These are phyloP conservation scores for Artemia sp. DNA, from an alignment of 2,888 invertebrate species.

Conservation along the genomic window DNA sequence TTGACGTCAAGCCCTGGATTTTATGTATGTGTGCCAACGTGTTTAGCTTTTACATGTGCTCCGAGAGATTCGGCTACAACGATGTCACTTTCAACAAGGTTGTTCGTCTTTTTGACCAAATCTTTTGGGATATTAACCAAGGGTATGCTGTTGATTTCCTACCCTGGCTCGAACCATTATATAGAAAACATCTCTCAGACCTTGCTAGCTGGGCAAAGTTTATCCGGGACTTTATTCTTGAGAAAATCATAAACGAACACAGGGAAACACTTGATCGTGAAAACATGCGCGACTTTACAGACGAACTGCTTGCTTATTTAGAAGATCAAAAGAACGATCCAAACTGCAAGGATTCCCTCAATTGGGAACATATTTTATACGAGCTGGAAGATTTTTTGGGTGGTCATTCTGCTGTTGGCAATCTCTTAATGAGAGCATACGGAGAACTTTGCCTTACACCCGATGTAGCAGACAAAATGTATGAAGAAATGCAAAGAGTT, in stretches of 20 bases:
- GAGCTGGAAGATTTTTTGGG: slow-evolving; percentile 57
- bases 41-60: slow-evolving; percentile 72
- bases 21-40: slow-evolving; percentile 62
- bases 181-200: slow-evolving; percentile 47
- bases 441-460: slow-evolving; percentile 49
- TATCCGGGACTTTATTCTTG: slow-evolving; percentile 53
- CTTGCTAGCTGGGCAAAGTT: slow-evolving; percentile 49
- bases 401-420: slow-evolving; percentile 71
- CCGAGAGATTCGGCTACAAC: slow-evolving; percentile 45
- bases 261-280: slow-evolving; percentile 29
- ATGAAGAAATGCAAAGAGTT: slow-evolving; percentile 42
- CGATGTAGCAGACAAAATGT: slow-evolving; percentile 43
- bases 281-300: slow-evolving; percentile 54
- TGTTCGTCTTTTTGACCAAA: slow-evolving; percentile 58
- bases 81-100: slow-evolving; percentile 49
- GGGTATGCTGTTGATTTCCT: slow-evolving; percentile 71
- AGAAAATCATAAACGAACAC: slow-evolving; percentile 43
- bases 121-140: slow-evolving; percentile 81
- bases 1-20: slow-evolving; percentile 49
- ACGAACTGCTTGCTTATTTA: slow-evolving; percentile 53
- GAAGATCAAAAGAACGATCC: slow-evolving; percentile 38
- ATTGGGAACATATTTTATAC: slow-evolving; percentile 28
- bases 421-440: slow-evolving; percentile 57
- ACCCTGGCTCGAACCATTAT: slow-evolving; percentile 60
- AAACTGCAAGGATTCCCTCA: slow-evolving; percentile 21